phyloP scores from a whole-genome alignment of 2,113 vertebrate genomes.

The Grammatotria lemairii region DNA sequence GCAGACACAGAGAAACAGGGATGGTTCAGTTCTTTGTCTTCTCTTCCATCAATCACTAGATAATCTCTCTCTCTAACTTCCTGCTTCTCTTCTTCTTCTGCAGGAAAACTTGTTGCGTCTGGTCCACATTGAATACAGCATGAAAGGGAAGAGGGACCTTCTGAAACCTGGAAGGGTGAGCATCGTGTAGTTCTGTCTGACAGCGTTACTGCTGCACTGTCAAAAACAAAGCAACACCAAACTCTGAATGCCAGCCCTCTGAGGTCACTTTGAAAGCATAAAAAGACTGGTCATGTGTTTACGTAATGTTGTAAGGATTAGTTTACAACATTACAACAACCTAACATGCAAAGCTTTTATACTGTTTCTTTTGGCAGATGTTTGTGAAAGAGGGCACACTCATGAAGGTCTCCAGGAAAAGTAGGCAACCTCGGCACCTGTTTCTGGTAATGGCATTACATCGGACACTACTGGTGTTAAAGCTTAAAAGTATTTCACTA shows the following conservation, averaged over 20 bases:
- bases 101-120: slow-evolving; percentile 95
- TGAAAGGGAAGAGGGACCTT: slow-evolving; percentile 82
- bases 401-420: slow-evolving; percentile 86
- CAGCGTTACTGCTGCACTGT: not conserved
- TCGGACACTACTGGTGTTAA: not conserved
- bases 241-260: not conserved
- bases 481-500: not conserved
- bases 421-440: slow-evolving; percentile 81
- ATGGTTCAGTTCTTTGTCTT: slow-evolving; percentile 28
- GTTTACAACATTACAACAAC: not conserved
- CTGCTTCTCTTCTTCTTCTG: slow-evolving; percentile 6
- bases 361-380: slow-evolving; percentile 64
- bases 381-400: slow-evolving; percentile 92
- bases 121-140: slow-evolving; percentile 91
- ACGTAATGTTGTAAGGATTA: not conserved
- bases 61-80: slow-evolving; percentile 17
- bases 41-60: not conserved
- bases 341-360: not conserved
- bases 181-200: not conserved
- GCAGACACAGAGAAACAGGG: slow-evolving; percentile 50
- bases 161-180: slow-evolving; percentile 94
- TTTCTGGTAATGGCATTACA: slow-evolving; percentile 79
- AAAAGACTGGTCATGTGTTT: not conserved
- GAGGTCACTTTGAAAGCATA: not conserved
- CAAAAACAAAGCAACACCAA: not conserved